phyloP scores from a whole-genome alignment of 2,888 invertebrate species.

The Ectemnius cavifrons region DNA sequence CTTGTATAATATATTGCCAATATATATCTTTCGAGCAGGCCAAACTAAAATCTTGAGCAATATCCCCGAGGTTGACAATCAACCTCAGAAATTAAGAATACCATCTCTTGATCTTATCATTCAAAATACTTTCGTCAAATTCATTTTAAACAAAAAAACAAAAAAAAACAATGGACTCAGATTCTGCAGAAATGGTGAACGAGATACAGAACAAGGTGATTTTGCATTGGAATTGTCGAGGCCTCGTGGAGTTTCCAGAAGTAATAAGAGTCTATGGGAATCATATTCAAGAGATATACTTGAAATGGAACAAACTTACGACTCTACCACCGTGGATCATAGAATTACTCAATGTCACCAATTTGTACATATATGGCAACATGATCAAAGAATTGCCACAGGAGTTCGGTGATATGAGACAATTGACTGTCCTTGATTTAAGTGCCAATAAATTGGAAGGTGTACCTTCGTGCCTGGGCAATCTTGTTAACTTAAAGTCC shows the following conservation, averaged over 20 bases:
- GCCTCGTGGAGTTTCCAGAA: constrained; percentile 70
- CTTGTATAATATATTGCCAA: constrained; percentile 48
- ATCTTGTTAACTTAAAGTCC: constrained; percentile 61
- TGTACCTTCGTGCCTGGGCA: constrained; percentile 62
- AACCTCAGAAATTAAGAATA: constrained; percentile 37
- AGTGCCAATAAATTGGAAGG: constrained; percentile 65
- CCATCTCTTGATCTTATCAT: constrained; percentile 30
- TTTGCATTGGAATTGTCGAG: constrained; percentile 77
- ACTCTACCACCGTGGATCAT: constrained; percentile 69
- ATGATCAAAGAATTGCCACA: constrained; percentile 64
- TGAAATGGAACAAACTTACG: constrained; percentile 74
- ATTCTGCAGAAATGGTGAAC: constrained; percentile 69
- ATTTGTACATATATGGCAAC: constrained; percentile 73
- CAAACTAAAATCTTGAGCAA: constrained; percentile 55
- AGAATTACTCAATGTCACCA: constrained; percentile 69
- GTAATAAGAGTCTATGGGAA: constrained; percentile 67
- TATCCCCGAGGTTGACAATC: constrained; percentile 40
- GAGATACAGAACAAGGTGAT: constrained; percentile 74
- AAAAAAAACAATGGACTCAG: constrained; percentile 54
- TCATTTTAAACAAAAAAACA: constrained; percentile 37
- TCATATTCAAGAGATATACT: constrained; percentile 74
- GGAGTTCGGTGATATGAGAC: constrained; percentile 63
- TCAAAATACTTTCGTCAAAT: constrained; percentile 38
- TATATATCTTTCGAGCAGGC: constrained; percentile 50
- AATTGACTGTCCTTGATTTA: constrained; percentile 69